phyloP scores from a whole-genome alignment of 2,888 invertebrate genomes.

The Cephus nigrinus region DNA sequence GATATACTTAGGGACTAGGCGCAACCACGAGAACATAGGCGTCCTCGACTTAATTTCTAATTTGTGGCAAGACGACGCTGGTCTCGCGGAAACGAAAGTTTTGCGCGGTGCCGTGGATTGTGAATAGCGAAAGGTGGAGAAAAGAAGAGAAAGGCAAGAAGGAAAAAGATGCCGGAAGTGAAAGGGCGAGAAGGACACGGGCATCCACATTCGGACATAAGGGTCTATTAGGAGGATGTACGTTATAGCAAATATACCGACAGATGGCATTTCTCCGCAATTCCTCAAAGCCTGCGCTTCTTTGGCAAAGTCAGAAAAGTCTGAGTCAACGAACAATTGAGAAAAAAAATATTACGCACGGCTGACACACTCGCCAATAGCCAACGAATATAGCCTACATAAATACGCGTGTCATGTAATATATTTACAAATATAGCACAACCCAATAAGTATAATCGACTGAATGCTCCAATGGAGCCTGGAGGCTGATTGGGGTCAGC shows the following conservation, averaged over 20 bases:
- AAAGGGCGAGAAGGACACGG: neutral
- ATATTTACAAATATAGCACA: neutral
- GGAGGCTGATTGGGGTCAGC: too few relatives aligned
- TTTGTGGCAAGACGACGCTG: conserved; percentile 13
- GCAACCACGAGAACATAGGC: neutral
- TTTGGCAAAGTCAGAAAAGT: neutral
- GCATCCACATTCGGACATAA: neutral
- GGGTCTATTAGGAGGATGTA: neutral
- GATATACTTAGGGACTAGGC: neutral
- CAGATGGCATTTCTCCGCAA: neutral
- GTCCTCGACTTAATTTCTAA: conserved; percentile 10
- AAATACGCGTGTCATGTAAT: neutral
- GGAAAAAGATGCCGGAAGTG: neutral
- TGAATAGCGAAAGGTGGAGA: neutral
- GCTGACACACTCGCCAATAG: neutral
- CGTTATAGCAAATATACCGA: neutral
- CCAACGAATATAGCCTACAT: neutral
- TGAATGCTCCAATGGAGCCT: neutral
- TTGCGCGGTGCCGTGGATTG: neutral
- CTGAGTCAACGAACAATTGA: neutral
- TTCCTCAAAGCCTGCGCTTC: neutral
- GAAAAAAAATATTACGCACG: neutral
- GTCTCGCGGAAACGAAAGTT: conserved; percentile 8
- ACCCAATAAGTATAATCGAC: neutral
- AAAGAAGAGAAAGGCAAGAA: neutral